Base-by-base conservation (phyloP, 2,888 invertebrate species). In the Orthosia gothica region DNA sequence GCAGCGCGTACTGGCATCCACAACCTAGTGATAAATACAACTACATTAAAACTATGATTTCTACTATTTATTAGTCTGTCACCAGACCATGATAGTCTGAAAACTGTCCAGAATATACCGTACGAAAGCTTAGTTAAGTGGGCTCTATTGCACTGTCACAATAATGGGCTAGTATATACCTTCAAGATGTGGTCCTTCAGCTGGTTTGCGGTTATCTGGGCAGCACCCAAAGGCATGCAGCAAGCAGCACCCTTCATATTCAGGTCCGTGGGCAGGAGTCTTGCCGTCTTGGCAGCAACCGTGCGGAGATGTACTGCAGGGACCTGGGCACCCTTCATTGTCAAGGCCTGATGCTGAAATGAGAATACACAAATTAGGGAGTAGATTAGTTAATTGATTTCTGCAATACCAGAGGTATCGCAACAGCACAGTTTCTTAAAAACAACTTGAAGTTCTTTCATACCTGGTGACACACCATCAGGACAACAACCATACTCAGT, bases 211-310 rank as follows among this genome's bases (percentile, higher is more conserved):
- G 90, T 99, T 98, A 91, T 99, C 99, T 0, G 98, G 98, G 88
- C 99, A 99, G 93, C 99, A 99, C n/a, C 99, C 99, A 91, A 97
- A 98, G 5, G 97, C 94, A 4, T 97, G 96, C 45, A 97, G 97
- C 64, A 98, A 93, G 88, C 99, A 99, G 91, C 99, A 99, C 0
- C 99, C 99, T 93, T 99, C 98, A 59, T 97, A 95, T 85, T 97
- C 97, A 0, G 97, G 97, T 3, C 99, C 99, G 89, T 99, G 98
- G 3, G 99, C 98, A 0, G 99, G 97, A 0, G 98, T 99, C 86
- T 97, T 94, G 4, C 97, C 97, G 91, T 99, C 99, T 2, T 97
- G 97, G 89, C 99, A 99, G 91, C 99, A 99, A 7, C 99, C 99
- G 91, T 97, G 98, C 0, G 97, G 96, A 47, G 98, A 97, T 2